phyloP scores from a whole-genome alignment of 2,888 invertebrate species.

The Strigamia transsilvanica region DNA sequence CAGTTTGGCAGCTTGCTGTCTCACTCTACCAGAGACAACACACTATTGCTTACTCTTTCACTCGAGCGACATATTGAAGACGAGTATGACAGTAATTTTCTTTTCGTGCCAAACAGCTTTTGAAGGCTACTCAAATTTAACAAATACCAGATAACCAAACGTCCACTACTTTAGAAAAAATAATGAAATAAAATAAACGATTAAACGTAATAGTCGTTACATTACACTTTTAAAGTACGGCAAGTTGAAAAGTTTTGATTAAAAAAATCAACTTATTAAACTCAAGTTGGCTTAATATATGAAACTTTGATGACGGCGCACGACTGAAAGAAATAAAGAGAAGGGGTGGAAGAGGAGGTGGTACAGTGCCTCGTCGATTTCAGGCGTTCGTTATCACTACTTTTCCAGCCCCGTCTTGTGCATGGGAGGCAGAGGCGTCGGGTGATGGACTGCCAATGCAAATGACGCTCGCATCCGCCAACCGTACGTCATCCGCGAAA shows the following conservation, averaged over 20 bases:
- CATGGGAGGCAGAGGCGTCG: slow-evolving; percentile 50
- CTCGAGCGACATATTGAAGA: slow-evolving; percentile 37
- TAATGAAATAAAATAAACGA: not conserved
- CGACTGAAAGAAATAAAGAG: slow-evolving; percentile 40
- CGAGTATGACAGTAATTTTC: slow-evolving; percentile 39
- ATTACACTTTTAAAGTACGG: not conserved
- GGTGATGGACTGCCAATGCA: slow-evolving; percentile 55
- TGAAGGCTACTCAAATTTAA: slow-evolving; percentile 48
- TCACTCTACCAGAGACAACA: slow-evolving; percentile 27
- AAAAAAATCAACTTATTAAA: slow-evolving; percentile 41
- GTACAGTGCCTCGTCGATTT: slow-evolving; percentile 34
- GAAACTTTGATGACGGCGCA: slow-evolving; percentile 37
- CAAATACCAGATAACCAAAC: slow-evolving; percentile 37
- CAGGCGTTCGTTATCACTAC: slow-evolving; percentile 51
- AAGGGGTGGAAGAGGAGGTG: slow-evolving; percentile 36
- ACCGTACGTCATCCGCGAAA: slow-evolving; percentile 50
- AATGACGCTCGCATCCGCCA: slow-evolving; percentile 50
- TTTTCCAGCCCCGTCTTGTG: slow-evolving; percentile 42
- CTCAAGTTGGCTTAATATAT: slow-evolving; percentile 41
- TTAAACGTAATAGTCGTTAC: not conserved
- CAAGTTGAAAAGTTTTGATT: not conserved
- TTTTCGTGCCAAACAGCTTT: slow-evolving; percentile 40
- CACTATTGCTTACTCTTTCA: slow-evolving; percentile 43
- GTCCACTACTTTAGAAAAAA: not conserved
- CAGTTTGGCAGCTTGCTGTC: slow-evolving; percentile 49